Base-by-base conservation (phyloP, 2,113 vertebrate species). In the Asarcornis scutulata region DNA sequence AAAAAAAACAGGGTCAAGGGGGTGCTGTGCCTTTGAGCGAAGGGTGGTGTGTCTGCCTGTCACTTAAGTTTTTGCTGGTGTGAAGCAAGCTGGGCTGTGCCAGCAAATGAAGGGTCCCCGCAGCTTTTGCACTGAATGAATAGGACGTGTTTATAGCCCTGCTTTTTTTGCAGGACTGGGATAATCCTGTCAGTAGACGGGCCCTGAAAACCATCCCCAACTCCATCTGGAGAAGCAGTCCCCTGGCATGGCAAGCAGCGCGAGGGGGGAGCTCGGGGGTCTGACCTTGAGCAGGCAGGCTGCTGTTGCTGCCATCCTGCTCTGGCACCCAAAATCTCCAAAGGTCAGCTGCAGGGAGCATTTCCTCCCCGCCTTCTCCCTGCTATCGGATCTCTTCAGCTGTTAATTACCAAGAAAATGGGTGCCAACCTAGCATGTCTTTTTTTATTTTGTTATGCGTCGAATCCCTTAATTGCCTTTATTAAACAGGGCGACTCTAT, bases 241-340 rank as follows among this genome's bases (percentile, higher is more conserved):
- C 34, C 60, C n/a, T 9, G 68, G 46, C 1, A 1, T 27, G 63
- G 29, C 10, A 36, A 32, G 53, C 64, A 6, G 27, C 40, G 3
- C 20, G 40, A 13, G 56, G 86, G 63, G 13, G 44, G 11, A 38
- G 2, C 25, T 20, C 56, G 2, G 2, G 31, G 3, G 2, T 34
- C 52, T 67, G 55, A 9, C 46, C 9, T 1, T 0, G 27, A 36
- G 4, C 44, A 2, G n/a, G 5, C 17, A 1, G 16, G 14, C 0
- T 0, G 7, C 25, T 5, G 48, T 4, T 9, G 36, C 21, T 16
- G 38, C 38, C 4, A 9, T 66, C 44, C 73, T 20, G 27, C 40
- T 34, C 53, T 14, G 0, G 53, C 53, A 17, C 52, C 59, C 31
- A 2, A 32, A 32, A 4, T 13, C 34, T 46, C 26, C 22, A 0